Base-by-base conservation (phyloP, 1,140 invertebrate genomes). In the Drosophila asahinai region DNA sequence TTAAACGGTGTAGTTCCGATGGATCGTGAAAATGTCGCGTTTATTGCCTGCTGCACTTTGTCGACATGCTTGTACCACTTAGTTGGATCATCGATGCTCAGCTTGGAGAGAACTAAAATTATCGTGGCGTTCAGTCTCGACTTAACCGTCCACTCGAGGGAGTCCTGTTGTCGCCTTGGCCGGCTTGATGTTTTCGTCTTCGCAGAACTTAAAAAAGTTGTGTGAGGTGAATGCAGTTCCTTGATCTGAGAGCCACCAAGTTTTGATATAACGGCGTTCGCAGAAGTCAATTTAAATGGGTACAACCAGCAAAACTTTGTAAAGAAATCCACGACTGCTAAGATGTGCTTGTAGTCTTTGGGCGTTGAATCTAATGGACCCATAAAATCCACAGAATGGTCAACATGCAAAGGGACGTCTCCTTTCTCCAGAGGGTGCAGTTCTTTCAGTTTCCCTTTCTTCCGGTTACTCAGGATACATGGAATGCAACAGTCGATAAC, bases 31-130 rank as follows among this genome's bases (percentile, higher is more conserved):
- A 19, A 45, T 19, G 43, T 45, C 15, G 12, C 17, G n/a, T 17
- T 17, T 17, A 43, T 17, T n/a, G 42, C n/a, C 49, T 54, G n/a
- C n/a, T 54, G 51, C 30, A 36, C 51, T 33, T 54, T 54, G 30
- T 36, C 51, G 11, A 54, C 27, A 14, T 36, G 27, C 27, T 36
- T 33, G 2, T 36, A 36, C 27, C 51, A 54, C 22, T 51, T 51
- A 6, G 22, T 51, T n/a, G 48, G 48, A 8, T 51, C 48, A 15
- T n/a, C 25, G 7, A 51, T 51, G 48, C 48, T 51, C 8, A 27
- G 25, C 7, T 51, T 51, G 8, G 48, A 51, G 25, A 27, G 25
- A 27, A 51, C 48, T n/a, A 15, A 51, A 9, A 51, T 51, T 51
- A 27, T 51, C n/a, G 25, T 51, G 14, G 48, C 22, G 8, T 51